Conservation (phyloP, 2,113 vertebrate genomes). For the Catharus minimus region DNA sequence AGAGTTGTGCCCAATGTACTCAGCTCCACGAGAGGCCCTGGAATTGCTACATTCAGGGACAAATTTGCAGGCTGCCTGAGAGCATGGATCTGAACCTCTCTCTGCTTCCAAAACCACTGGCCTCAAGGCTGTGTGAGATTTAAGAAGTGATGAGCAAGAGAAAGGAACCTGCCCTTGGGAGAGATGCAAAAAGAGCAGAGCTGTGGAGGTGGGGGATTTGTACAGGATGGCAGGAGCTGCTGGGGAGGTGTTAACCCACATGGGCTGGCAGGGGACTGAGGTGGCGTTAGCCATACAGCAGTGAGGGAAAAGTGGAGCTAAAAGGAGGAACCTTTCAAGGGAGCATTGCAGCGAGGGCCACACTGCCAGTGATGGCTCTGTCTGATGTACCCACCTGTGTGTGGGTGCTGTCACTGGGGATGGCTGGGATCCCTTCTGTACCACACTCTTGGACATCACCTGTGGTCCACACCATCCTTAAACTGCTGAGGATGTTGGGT, state of each 20-base stretch:
- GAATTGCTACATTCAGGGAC: not conserved
- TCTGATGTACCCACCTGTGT: not conserved
- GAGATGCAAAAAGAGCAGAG: not conserved
- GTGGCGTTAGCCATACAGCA: not conserved
- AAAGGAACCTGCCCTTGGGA: not conserved
- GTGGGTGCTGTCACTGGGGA: fast-evolving
- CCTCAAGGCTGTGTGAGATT: not conserved
- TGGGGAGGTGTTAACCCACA: not conserved
- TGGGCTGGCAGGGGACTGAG: not conserved
- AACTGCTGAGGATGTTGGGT: not conserved
- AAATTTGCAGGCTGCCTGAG: not conserved
- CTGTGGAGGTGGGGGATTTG: not conserved
- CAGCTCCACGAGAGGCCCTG: not conserved
- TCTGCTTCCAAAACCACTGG: not conserved
- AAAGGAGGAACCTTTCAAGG: not conserved
- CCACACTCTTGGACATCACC: not conserved
- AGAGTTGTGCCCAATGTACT: not conserved
- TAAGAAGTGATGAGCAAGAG: not conserved
- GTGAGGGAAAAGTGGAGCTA: not conserved
- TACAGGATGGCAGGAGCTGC: not conserved
- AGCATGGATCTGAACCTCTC: fast-evolving
- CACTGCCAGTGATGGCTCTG: not conserved
- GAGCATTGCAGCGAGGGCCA: fast-evolving
- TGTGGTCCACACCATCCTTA: not conserved
- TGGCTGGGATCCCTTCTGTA: not conserved